A percentile compares a stretch with the other conserved stretches of the same genome.
phyloP scores from a whole-genome alignment of 1,140 invertebrate genomes.

The Oryctes rhinoceros region DNA sequence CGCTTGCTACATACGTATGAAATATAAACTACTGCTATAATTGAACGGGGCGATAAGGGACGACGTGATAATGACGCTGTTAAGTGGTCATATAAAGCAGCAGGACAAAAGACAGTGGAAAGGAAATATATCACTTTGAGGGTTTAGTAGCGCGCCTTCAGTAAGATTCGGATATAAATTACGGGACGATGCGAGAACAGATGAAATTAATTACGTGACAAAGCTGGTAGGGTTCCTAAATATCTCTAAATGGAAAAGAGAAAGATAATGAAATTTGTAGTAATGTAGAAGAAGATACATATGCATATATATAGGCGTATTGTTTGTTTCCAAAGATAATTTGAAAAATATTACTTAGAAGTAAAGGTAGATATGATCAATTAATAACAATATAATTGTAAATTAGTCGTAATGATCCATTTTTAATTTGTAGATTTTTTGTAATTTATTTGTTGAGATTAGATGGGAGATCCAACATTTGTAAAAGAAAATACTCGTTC shows the following conservation, averaged over 20 bases:
- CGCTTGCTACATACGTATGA: neutral
- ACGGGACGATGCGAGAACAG: conserved; percentile 1
- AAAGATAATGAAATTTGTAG: neutral
- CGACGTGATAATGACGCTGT: conserved; percentile 28
- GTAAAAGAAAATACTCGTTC: no score
- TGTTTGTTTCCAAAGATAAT: neutral
- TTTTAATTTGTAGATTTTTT: no score
- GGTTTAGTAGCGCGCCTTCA: neutral
- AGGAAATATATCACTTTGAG: neutral
- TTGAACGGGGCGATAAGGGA: conserved; percentile 25
- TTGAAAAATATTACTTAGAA: neutral
- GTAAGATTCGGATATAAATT: neutral
- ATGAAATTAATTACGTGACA: neutral
- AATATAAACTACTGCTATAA: neutral
- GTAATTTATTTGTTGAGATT: no score
- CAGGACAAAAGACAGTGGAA: conserved; percentile 31
- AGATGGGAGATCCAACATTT: no score
- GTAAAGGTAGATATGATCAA: neutral
- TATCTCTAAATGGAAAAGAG: neutral
- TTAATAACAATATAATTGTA: no score
- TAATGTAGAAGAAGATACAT: neutral
- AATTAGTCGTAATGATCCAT: no score
- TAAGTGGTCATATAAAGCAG: conserved; percentile 32
- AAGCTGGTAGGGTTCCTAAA: neutral
- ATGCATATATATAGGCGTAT: neutral